Evolutionary conservation across 2,797 vertebrate species (phyloP), one percentile per base, ranked within the genome.

Genomic region (Myotis myotis): DNA sequence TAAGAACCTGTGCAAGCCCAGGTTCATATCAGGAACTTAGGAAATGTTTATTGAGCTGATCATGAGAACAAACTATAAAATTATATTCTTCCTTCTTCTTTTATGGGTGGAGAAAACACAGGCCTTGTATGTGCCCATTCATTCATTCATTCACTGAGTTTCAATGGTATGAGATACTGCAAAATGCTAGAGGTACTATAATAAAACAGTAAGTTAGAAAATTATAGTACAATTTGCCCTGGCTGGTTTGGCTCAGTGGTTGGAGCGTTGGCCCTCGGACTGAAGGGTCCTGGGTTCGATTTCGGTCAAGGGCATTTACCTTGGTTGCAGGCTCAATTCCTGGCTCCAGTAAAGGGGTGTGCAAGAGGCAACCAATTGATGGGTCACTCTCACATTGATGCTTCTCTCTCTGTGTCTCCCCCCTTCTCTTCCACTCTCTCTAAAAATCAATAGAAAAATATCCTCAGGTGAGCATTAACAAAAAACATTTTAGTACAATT

Each of bases 1-100:
- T 74, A 90, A 78, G 62, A 92, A 64, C 28, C 15, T 41, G 1
- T 28, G 57, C 12, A 87, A 94, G 83, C 12, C 47, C 60, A 71
- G 23, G 33, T 80, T 89, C 47, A 81, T 57, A 84, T 33, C 44
- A 95, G 25, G 23, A 17, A 93, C 33, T 75, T 75, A 70, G 41
- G 33, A 82, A 93, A 82, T 78, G 11, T 85, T 87, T 87, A 78
- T 38, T 92, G 68, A 71, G 30, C 3, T 87, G 38, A 93, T 11
- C 8, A 78, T 74, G 49, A 89, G 36, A 74, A 1, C 53, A 53
- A 88, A 16, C 23, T 70, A 89, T 36, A 20, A 83, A 87, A 90
- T 86, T 68, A 55, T 57, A 62, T 84, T 80, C 25, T 64, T 83
- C 38, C 53, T 30, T 70, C 60, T 30, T 70, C 33, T 74, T 94